These are phyloP conservation scores for Pteria penguin DNA, from an alignment of 2,888 invertebrate species.

Conservation along the genomic window DNA sequence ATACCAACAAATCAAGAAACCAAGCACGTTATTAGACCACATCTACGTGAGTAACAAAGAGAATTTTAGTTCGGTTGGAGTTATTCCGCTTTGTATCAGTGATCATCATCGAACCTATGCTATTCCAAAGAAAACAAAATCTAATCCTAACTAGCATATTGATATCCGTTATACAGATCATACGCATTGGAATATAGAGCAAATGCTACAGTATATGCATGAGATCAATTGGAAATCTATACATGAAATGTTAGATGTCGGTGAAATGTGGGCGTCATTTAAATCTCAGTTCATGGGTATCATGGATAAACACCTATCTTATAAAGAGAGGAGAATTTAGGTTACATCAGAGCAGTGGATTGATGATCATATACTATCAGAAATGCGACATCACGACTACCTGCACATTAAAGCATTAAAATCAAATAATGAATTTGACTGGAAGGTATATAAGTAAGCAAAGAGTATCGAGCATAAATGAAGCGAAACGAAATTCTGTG, in stretches of 20 bases:
- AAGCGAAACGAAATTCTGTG: not conserved
- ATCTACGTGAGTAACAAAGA: constrained; percentile 11
- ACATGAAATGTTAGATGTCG: not conserved
- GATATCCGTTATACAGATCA: constrained; percentile 7
- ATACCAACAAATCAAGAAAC: constrained; percentile 2
- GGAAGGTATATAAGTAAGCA: not conserved
- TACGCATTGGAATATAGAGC: not conserved
- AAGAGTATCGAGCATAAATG: not conserved
- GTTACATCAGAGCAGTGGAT: constrained; percentile 17
- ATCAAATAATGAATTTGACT: not conserved
- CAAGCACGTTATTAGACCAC: constrained; percentile 9
- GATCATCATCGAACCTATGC: constrained; percentile 3
- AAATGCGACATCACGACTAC: constrained; percentile 17
- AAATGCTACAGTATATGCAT: not conserved
- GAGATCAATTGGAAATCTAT: not conserved
- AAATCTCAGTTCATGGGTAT: not conserved
- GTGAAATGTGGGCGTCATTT: constrained; percentile 8
- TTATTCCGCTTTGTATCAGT: constrained; percentile 3
- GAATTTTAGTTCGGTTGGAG: not conserved
- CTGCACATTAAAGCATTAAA: constrained; percentile 20
- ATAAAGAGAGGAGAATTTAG: constrained; percentile 23
- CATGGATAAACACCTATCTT: constrained; percentile 16
- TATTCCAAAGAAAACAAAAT: constrained; percentile 2
- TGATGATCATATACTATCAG: constrained; percentile 13
- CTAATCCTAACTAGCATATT: constrained; percentile 7